Percentiles rank a stretch among this genome's conserved stretches.
Conservation (phyloP, 2,113 vertebrate species). For the Prochilodus magdalenae region DNA sequence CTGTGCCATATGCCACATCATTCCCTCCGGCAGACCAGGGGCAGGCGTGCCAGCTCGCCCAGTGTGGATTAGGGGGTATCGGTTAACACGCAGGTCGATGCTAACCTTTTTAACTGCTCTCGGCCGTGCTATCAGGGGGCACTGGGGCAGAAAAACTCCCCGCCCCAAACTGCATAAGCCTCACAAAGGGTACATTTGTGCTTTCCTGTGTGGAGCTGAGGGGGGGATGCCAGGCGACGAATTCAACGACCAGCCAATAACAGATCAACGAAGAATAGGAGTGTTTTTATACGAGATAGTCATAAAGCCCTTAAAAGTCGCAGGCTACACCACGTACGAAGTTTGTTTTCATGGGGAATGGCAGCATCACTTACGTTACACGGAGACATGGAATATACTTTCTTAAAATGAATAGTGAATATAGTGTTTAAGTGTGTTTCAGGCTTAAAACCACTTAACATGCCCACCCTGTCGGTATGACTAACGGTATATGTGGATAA, state of each 20-base stretch:
- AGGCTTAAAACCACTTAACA: too few relatives aligned
- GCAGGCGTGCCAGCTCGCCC: slow-evolving; percentile 37
- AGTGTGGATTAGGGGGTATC: slow-evolving; percentile 53
- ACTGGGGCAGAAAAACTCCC: not conserved
- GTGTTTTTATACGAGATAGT: not conserved
- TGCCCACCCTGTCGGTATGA: too few relatives aligned
- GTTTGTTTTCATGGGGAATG: too few relatives aligned
- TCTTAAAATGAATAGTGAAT: too few relatives aligned
- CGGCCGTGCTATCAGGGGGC: slow-evolving; percentile 24
- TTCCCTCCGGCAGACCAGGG: slow-evolving; percentile 37
- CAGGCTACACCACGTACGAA: too few relatives aligned
- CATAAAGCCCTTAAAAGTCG: too few relatives aligned
- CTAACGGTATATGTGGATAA: too few relatives aligned
- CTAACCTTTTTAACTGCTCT: slow-evolving; percentile 50
- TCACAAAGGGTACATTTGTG: not conserved
- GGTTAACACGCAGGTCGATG: slow-evolving; percentile 36
- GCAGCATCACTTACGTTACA: too few relatives aligned
- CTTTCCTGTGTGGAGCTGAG: not conserved
- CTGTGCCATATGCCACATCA: slow-evolving; percentile 44
- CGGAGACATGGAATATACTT: too few relatives aligned
- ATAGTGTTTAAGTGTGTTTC: not conserved
- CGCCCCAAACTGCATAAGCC: not conserved
- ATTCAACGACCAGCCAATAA: not conserved
- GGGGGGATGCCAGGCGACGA: not conserved
- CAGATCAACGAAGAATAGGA: not conserved